Conservation (phyloP, 2,888 invertebrate genomes). For the Lysandra coridon region DNA sequence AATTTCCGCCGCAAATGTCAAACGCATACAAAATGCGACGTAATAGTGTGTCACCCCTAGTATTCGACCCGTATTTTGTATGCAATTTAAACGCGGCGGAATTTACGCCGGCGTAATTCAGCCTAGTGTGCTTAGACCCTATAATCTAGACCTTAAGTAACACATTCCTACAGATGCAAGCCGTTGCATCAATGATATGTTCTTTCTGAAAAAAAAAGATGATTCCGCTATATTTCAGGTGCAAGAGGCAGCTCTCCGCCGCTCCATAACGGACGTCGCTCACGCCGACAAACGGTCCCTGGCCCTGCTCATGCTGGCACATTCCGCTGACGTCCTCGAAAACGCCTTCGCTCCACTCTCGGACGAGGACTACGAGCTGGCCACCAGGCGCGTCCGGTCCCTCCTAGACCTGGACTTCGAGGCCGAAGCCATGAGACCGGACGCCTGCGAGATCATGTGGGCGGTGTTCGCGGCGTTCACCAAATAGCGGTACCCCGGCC, state of each 20-base stretch:
- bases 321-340: constrained; percentile 99
- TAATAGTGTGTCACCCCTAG: too few relatives aligned
- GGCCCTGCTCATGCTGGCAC: constrained; percentile 96
- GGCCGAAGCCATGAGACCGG: constrained; percentile 94
- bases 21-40: too few relatives aligned
- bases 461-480: constrained; percentile 99
- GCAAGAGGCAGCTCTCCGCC: constrained; percentile 97
- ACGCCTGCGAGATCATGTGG: constrained; percentile 97
- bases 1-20: too few relatives aligned
- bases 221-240: constrained; percentile 80
- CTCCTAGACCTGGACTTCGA: constrained; percentile 98
- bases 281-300: constrained; percentile 97
- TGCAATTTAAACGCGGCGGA: too few relatives aligned
- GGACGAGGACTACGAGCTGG: constrained; percentile 98
- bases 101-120: too few relatives aligned
- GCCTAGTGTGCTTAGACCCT: too few relatives aligned
- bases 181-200: too few relatives aligned
- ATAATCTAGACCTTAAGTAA: too few relatives aligned
- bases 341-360: constrained; percentile 99
- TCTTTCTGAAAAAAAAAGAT: too few relatives aligned
- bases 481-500: constrained; percentile 85
- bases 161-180: too few relatives aligned
- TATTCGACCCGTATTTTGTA: too few relatives aligned
- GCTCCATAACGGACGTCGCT: constrained; percentile 98
- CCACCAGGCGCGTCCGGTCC: constrained; percentile 97